These are phyloP conservation scores for Caenorhabditis japonica DNA, from an alignment of 2,888 invertebrate species.

Conservation along the genomic window DNA sequence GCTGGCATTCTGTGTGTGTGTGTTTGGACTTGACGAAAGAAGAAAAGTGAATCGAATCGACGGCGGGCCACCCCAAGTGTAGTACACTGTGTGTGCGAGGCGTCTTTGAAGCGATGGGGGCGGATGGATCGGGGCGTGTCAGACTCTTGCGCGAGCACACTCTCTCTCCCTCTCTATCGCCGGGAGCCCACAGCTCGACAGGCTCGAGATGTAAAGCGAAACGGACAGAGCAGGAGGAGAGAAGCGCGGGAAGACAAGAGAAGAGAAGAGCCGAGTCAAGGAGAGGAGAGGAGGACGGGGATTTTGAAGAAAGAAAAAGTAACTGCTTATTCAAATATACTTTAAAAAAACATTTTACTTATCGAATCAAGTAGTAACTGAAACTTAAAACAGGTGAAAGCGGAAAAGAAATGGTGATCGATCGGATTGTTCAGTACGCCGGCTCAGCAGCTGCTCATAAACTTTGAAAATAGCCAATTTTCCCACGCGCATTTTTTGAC, in stretches of 20 bases:
- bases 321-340: too few relatives aligned
- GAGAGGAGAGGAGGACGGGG: slow-evolving; percentile 27
- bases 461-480: too few relatives aligned
- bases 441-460: too few relatives aligned
- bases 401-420: too few relatives aligned
- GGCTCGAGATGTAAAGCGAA: slow-evolving; percentile 44
- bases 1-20: slow-evolving; percentile 39
- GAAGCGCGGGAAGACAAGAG: too few relatives aligned
- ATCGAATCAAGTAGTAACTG: too few relatives aligned
- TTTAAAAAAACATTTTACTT: too few relatives aligned
- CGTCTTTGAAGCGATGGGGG: slow-evolving; percentile 24
- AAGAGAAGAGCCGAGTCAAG: slow-evolving; percentile 7
- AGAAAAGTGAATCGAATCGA: slow-evolving; percentile 15
- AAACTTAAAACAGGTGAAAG: too few relatives aligned
- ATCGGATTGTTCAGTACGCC: too few relatives aligned
- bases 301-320: too few relatives aligned
- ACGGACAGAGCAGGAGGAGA: too few relatives aligned
- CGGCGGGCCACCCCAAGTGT: slow-evolving; percentile 36
- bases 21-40: slow-evolving; percentile 33
- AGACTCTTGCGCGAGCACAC: slow-evolving; percentile 15
- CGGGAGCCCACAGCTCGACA: slow-evolving; percentile 19
- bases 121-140: slow-evolving; percentile 22
- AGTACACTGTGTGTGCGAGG: slow-evolving; percentile 29
- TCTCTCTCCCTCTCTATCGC: slow-evolving; percentile 15
- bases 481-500: too few relatives aligned